Evolutionary conservation across 53 echinoderm and acorn worm genomes (phyloP), one percentile per base, ranked within the genome.

Genomic region (Paracentrotus lividus): DNA sequence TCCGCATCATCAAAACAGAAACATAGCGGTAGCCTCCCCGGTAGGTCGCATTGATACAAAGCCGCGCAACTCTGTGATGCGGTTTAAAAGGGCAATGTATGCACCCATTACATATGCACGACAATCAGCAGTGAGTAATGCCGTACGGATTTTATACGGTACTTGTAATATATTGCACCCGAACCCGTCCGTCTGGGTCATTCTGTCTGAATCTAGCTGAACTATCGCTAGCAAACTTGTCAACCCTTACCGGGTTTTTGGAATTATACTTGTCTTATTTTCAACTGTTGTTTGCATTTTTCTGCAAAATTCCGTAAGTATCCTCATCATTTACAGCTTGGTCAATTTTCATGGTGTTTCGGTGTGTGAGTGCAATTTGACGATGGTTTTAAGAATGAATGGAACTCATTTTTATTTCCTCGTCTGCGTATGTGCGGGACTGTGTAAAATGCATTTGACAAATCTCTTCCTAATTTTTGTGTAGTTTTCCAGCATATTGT

Each of bases 21-120:
- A 67, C 31, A 72, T 72, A 72, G 36, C 40, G 40, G 21, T 36
- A 20, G 8, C 18, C 36, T 20, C 72, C 88, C 88, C 61, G 43
- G 89, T 26, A 8, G 14, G 26, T 42, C 88, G 89, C 36, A 44
- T 27, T 14, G 43, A 89, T 89, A 89, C 20, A 81, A 3, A 24
- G 32, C 54, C 24, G 27, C 54, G 29, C 7, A 1, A 1, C 1
- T n/a, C n/a, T 88, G 64, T 27, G 89, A 36, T 89, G 42, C 44
- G 57, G 66, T 65, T 89, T 88, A 53, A 89, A 88, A 89, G 89
- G 89, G 64, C 40, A 59, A 61, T 89, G 33, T 89, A 64, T 89
- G 60, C 43, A 58, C 3, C 64, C 64, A 42, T 59, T 53, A 36
- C 1, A 42, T 24, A 21, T 42, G 61, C 21, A 20, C 53, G 54